Evolutionary conservation across 2,113 vertebrate species (phyloP).

Genomic region (Siphamia tubifer): DNA sequence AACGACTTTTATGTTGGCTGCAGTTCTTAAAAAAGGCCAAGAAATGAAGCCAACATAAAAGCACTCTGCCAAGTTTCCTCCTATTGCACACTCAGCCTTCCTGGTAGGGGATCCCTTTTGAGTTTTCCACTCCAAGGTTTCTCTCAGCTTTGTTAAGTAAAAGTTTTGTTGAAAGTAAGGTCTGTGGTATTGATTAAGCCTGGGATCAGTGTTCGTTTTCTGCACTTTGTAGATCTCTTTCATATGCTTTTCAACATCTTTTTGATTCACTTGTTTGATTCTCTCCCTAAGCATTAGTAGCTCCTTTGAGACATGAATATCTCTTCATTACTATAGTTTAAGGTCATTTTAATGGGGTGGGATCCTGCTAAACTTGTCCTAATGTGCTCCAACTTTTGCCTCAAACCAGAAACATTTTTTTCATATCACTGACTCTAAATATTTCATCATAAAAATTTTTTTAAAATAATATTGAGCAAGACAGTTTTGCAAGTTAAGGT

Average conservation of each 20-base stretch:
- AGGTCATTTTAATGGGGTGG: too few species aligned
- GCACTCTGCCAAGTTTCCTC: not conserved
- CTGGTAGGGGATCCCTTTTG: not conserved
- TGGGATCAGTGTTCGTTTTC: not conserved
- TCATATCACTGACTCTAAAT: not conserved
- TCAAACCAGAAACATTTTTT: not conserved
- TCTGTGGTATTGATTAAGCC: not conserved
- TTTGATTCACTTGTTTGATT: not conserved
- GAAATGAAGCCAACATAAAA: not conserved
- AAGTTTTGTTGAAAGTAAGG: not conserved
- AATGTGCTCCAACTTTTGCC: not conserved
- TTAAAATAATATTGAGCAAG: too few species aligned
- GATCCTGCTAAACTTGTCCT: not conserved
- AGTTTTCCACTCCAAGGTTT: constrained; percentile 1
- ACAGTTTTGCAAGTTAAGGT: too few species aligned
- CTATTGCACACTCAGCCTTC: not conserved
- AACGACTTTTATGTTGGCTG: constrained; percentile 12
- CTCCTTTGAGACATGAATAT: not conserved
- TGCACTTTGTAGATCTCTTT: too few species aligned
- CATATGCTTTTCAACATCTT: not conserved
- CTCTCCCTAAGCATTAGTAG: too few species aligned
- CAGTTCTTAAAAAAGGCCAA: not conserved
- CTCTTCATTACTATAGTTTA: too few species aligned
- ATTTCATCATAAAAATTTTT: not conserved
- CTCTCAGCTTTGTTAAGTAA: not conserved